Evolutionary conservation across 1,140 invertebrate species (phyloP).

Genomic region (Megathymus violae): DNA sequence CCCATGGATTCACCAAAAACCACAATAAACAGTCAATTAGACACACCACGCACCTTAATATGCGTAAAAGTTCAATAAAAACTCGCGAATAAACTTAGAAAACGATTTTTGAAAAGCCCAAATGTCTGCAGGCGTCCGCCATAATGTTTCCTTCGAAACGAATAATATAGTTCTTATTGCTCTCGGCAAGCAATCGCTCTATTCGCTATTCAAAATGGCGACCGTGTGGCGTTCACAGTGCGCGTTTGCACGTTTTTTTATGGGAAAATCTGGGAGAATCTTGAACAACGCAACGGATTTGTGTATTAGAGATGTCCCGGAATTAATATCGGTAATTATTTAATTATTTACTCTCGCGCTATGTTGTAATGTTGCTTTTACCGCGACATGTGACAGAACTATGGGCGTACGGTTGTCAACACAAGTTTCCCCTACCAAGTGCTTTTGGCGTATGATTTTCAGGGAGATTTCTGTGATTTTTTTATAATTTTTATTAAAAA

Average conservation of each 20-base stretch:
- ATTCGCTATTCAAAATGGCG: conserved; percentile 85
- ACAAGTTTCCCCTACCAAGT: conserved; percentile 54
- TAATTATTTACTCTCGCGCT: conserved; percentile 71
- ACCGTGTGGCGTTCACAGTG: conserved; percentile 80
- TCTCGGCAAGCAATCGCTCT: conserved; percentile 81
- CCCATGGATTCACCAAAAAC: conserved; percentile 76
- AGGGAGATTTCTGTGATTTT: no score
- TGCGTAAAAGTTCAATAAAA: conserved; percentile 84
- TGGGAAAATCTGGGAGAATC: conserved; percentile 73
- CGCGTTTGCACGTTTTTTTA: conserved; percentile 80
- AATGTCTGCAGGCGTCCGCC: conserved; percentile 83
- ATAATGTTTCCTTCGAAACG: conserved; percentile 84
- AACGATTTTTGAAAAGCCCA: conserved; percentile 84
- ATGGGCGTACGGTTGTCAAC: conserved; percentile 69
- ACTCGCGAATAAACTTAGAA: conserved; percentile 83
- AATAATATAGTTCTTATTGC: conserved; percentile 84
- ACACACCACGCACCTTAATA: conserved; percentile 82
- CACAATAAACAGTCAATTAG: conserved; percentile 77
- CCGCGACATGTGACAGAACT: conserved; percentile 83
- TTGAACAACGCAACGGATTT: conserved; percentile 76
- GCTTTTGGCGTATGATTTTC: conserved; percentile 13
- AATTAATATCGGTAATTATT: conserved; percentile 82
- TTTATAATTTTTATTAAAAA: not conserved
- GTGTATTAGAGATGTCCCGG: conserved; percentile 62
- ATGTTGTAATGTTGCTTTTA: conserved; percentile 73